Base-by-base conservation (phyloP, 2,113 vertebrate species). In the Cnemophilus loriae region DNA sequence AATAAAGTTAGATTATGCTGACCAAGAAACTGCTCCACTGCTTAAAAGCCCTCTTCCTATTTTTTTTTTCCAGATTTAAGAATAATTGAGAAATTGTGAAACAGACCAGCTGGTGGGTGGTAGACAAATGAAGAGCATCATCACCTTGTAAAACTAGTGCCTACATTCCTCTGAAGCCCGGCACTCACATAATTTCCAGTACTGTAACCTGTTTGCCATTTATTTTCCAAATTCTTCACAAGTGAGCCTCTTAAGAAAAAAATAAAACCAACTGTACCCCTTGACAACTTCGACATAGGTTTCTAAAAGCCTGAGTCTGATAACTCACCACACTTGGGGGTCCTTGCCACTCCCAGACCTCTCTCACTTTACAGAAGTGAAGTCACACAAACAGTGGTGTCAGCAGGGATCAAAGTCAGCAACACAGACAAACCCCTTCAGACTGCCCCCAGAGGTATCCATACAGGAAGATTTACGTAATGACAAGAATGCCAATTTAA, bases 151-250 rank as follows among this genome's bases (percentile, higher is more conserved):
- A 81, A 89, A 57, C 27, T 49, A 74, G 21, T 69, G 61, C 37
- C 41, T 69, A 32, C 2, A 1, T 61, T 74, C 28, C 75, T 74
- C 53, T 77, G n/a, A 84, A 81, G 46, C 7, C 33, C 68, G 22
- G 59, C 39, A 69, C 55, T 84, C 32, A 9, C 20, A 39, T 27
- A 0, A 8, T 92, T 87, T 86, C 50, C 55, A 73, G 27, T 59
- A 71, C 18, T 35, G 28, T 27, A 70, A 27, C 37, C 69, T 65
- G 30, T 44, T 75, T 32, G 21, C 35, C 26, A 46, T 46, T 94
- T 83, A 83, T 93, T 94, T 92, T 69, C 41, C 39, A 78, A 75
- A 68, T 77, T 60, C 65, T 61, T 77, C 70, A 70, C 17, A 84
- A 42, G 15, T 63, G 23, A 90, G 37, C 13, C 53, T 52, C 37